Evolutionary conservation across 53 echinoderm and acorn worm genomes (phyloP).

Genomic region (Luidia sarsii): DNA sequence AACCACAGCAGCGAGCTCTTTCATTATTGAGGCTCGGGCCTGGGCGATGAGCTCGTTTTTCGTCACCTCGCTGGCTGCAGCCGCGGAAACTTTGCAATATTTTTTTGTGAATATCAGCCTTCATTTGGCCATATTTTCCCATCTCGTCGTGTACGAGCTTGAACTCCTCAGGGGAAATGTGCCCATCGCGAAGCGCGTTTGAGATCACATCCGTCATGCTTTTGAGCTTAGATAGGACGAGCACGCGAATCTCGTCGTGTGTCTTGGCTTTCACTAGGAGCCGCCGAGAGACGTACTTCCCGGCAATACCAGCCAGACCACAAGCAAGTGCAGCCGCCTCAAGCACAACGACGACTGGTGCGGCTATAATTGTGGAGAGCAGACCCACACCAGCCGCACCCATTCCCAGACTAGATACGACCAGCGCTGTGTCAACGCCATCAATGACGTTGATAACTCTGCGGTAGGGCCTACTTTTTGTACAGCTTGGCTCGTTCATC

Average conservation of each 20-base stretch:
- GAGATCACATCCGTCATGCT: background rate
- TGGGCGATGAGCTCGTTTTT: slow-evolving; percentile 10
- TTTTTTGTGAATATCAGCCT: too few species aligned
- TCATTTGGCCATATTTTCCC: too few species aligned
- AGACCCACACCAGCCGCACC: too few species aligned
- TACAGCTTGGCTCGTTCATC: slow-evolving; percentile 26
- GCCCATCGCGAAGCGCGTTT: too few species aligned
- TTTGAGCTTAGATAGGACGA: slow-evolving; percentile 11
- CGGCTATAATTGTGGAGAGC: slow-evolving; percentile 28
- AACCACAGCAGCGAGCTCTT: too few species aligned
- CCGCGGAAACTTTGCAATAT: background rate
- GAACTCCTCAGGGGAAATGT: slow-evolving; percentile 23
- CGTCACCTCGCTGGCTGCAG: background rate
- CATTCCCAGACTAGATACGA: too few species aligned
- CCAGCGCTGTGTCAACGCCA: too few species aligned
- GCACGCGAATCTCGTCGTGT: slow-evolving; percentile 16
- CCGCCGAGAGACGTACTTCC: too few species aligned
- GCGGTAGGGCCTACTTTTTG: slow-evolving; percentile 26
- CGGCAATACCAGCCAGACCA: too few species aligned
- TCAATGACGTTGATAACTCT: slow-evolving; percentile 17
- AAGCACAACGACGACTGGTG: slow-evolving; percentile 2
- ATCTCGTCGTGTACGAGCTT: slow-evolving; percentile 16
- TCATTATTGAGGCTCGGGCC: too few species aligned
- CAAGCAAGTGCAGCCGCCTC: slow-evolving; percentile 15
- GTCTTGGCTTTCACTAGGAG: too few species aligned